Percentiles rank a stretch among this genome's conserved stretches.
These are phyloP conservation scores for Catharus bicknelli DNA, from an alignment of 2,113 vertebrate genomes.

Conservation along the genomic window DNA sequence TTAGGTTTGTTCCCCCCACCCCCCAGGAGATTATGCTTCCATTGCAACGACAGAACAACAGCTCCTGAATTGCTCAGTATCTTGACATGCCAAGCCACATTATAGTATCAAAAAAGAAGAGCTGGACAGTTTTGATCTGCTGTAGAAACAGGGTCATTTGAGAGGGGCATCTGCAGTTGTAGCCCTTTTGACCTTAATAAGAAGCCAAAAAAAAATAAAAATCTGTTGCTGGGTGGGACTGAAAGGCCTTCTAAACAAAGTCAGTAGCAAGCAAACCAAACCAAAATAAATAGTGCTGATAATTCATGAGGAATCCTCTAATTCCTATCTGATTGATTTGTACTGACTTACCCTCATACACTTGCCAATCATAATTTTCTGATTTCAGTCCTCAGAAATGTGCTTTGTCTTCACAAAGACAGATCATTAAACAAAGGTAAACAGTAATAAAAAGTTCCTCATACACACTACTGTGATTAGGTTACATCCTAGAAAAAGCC, in stretches of 20 bases:
- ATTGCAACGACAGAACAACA: background rate
- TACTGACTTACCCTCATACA: background rate
- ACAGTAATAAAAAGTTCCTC: constrained; percentile 16
- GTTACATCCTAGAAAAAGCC: constrained; percentile 21
- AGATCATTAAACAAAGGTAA: constrained; percentile 44
- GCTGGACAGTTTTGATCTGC: constrained; percentile 9
- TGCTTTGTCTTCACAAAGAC: background rate
- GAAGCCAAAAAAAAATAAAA: background rate
- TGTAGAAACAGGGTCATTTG: background rate
- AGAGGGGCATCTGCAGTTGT: background rate
- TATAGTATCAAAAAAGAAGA: background rate
- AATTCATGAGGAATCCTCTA: background rate
- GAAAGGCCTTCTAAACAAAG: background rate
- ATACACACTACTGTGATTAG: background rate
- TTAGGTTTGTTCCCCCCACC: background rate
- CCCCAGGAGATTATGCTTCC: background rate
- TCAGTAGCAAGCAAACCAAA: background rate
- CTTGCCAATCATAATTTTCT: constrained; percentile 1
- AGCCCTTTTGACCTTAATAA: background rate
- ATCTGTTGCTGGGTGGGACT: background rate
- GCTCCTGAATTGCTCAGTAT: background rate
- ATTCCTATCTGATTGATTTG: background rate
- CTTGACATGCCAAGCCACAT: constrained; percentile 32
- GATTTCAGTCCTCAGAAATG: constrained; percentile 13
- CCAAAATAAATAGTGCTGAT: background rate